These are phyloP conservation scores for Enteromius afrohamiltoni DNA, from an alignment of 2,797 vertebrate species.

Conservation along the genomic window DNA sequence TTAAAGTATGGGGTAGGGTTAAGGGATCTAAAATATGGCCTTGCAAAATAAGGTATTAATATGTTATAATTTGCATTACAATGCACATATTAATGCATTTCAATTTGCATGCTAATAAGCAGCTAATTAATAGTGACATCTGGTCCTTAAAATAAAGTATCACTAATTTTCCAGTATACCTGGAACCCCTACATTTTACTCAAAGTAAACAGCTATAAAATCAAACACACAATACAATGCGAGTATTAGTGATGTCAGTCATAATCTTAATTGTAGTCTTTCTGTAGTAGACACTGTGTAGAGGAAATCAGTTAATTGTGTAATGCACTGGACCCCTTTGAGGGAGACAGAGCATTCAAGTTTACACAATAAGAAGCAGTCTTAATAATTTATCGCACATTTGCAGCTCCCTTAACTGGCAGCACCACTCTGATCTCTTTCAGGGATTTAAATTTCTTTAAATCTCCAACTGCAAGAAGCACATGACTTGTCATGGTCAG, in stretches of 20 bases:
- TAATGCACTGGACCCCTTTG: neutral
- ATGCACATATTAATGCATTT: too few species aligned
- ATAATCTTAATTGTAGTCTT: conserved; percentile 7
- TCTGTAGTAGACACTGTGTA: neutral
- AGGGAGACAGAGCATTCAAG: conserved; percentile 18
- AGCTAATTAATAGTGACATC: neutral
- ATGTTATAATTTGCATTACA: too few species aligned
- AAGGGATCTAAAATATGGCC: neutral
- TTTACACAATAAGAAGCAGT: conserved; percentile 42
- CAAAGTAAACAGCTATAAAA: conserved; percentile 2
- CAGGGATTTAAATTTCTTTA: conserved; percentile 43
- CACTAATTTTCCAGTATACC: neutral
- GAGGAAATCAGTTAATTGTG: conserved; percentile 16
- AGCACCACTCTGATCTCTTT: conserved; percentile 23
- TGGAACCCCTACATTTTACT: neutral
- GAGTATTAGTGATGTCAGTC: neutral
- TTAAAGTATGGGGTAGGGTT: neutral
- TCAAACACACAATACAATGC: neutral
- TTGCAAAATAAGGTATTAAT: neutral
- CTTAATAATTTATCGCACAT: conserved; percentile 57
- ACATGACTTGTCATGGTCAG: conserved; percentile 1
- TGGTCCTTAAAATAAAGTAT: neutral
- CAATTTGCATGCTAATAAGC: neutral
- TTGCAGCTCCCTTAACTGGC: conserved; percentile 48
- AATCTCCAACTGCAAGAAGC: conserved; percentile 25